Conservation (phyloP, 2,113 vertebrate species). For the Columba janthina region DNA sequence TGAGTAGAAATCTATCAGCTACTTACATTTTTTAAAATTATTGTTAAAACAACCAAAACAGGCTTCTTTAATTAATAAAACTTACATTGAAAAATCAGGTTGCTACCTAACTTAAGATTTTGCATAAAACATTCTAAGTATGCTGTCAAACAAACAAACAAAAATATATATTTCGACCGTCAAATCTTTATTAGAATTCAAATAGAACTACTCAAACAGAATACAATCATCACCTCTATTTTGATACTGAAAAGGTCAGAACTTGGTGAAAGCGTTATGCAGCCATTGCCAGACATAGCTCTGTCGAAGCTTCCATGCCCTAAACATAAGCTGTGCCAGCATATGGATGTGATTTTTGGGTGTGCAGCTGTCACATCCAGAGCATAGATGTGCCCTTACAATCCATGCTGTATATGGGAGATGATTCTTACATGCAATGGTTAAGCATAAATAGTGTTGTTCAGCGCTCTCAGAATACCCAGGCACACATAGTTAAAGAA, state of each 20-base stretch:
- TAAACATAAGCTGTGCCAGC: accelerated
- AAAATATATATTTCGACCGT: background rate
- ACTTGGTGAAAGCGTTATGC: background rate
- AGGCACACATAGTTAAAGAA: background rate
- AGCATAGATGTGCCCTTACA: accelerated
- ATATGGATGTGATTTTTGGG: accelerated
- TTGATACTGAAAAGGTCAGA: background rate
- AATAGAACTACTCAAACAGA: background rate
- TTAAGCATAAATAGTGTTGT: background rate
- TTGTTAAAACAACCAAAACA: background rate
- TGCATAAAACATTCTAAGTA: background rate
- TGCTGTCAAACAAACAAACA: background rate
- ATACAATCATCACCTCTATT: background rate
- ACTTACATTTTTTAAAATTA: background rate
- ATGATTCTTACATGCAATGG: background rate
- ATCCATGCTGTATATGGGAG: background rate
- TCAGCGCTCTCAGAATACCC: background rate
- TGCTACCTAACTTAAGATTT: background rate
- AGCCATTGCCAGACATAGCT: background rate
- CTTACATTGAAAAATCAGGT: background rate
- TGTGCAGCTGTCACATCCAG: background rate
- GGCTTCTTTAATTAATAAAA: background rate
- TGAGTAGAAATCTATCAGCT: background rate
- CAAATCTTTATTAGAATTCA: background rate
- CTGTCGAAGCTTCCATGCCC: background rate